Conservation (phyloP, 2,888 invertebrate species). For the Notodonta ziczac region DNA sequence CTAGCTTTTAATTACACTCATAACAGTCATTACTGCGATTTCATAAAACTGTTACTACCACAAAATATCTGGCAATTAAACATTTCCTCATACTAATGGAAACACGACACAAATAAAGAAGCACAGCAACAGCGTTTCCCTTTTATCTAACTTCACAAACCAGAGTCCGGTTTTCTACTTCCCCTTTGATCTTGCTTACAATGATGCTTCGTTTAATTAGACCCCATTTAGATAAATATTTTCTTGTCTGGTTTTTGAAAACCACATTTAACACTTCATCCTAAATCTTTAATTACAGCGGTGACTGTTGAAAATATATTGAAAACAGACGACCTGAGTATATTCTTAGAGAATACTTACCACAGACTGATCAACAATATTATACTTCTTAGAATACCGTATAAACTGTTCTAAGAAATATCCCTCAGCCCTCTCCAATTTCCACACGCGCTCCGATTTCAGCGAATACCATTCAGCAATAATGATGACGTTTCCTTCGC, state of each 20-base stretch:
- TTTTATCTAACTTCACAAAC: neutral
- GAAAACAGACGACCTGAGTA: no score
- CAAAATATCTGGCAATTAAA: neutral
- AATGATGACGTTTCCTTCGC: slow-evolving; percentile 30
- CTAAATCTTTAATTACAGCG: no score
- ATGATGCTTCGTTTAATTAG: neutral
- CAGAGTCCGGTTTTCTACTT: neutral
- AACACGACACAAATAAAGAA: neutral
- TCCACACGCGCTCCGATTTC: neutral
- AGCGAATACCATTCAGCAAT: slow-evolving; percentile 5
- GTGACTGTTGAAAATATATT: no score
- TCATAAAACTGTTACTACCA: no score
- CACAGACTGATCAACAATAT: no score
- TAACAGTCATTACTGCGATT: no score
- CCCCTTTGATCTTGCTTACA: neutral
- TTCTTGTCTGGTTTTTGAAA: neutral
- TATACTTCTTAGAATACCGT: no score
- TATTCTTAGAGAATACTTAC: no score
- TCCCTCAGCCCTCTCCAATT: neutral
- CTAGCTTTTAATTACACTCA: no score
- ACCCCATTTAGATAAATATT: neutral
- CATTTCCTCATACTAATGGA: no score
- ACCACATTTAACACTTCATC: no score
- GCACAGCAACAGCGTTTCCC: neutral
- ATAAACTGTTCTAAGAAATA: neutral